Evolutionary conservation across 2,797 vertebrate species (phyloP).

Genomic region (Alosa sapidissima): DNA sequence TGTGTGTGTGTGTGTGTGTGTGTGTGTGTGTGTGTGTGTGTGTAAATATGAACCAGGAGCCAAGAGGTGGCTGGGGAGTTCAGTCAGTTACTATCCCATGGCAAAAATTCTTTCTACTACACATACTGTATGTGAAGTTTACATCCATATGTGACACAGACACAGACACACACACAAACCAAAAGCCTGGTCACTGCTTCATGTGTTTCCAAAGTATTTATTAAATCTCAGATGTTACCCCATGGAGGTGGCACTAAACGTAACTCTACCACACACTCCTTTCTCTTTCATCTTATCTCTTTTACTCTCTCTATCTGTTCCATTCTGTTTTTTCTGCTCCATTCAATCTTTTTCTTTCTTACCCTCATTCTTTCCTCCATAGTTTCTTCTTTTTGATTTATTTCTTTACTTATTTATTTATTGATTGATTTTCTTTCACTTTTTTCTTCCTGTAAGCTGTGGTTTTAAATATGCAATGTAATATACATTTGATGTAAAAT

Average conservation of each 20-base stretch:
- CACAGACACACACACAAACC: conserved; percentile 26
- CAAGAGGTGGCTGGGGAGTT: conserved; percentile 43
- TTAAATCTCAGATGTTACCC: conserved; percentile 23
- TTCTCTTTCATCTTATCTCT: too few species aligned
- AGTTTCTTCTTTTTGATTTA: too few species aligned
- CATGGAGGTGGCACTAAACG: conserved; percentile 3
- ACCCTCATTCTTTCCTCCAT: too few species aligned
- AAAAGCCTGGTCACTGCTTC: neutral
- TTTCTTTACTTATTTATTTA: too few species aligned
- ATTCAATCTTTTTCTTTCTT: neutral
- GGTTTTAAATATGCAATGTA: too few species aligned
- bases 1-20: neutral
- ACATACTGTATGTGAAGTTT: neutral
- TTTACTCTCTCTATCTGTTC: too few species aligned
- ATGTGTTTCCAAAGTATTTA: conserved; percentile 40
- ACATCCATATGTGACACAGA: conserved; percentile 47
- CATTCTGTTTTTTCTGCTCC: too few species aligned
- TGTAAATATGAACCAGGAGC: conserved; percentile 30
- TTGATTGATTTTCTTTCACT: too few species aligned
- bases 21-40: conserved; percentile 15
- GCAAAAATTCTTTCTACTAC: conserved; percentile 54
- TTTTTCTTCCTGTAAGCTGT: too few species aligned
- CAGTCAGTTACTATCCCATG: conserved; percentile 38
- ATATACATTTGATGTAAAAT: too few species aligned
- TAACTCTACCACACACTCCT: conserved; percentile 5